phyloP scores from a whole-genome alignment of 2,797 vertebrate genomes.

The Enoplosus armatus region DNA sequence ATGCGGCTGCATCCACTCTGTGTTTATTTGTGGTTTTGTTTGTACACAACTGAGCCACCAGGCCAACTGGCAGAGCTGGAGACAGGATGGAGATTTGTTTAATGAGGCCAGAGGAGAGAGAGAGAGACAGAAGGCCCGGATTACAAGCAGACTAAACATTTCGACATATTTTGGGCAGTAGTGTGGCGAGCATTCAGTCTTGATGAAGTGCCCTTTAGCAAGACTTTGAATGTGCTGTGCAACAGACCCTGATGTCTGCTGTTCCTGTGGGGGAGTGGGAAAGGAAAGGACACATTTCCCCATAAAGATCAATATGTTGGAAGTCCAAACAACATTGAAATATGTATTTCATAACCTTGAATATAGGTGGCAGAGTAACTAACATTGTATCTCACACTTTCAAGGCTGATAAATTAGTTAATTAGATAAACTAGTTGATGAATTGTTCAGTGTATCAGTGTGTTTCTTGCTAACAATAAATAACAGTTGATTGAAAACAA shows the following conservation, averaged over 20 bases:
- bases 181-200: slow-evolving; percentile 51
- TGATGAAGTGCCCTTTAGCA: slow-evolving; percentile 15
- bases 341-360: background rate
- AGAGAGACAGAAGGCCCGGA: slow-evolving; percentile 59
- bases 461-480: background rate
- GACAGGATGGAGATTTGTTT: slow-evolving; percentile 71
- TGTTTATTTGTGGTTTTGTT: slow-evolving; percentile 70
- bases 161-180: slow-evolving; percentile 56
- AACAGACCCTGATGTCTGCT: slow-evolving; percentile 4
- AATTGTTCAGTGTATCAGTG: background rate
- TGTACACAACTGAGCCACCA: slow-evolving; percentile 66
- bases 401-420: background rate
- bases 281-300: background rate
- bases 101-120: slow-evolving; percentile 61
- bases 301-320: accelerated
- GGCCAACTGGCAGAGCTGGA: slow-evolving; percentile 66
- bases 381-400: background rate
- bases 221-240: slow-evolving; percentile 1
- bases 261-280: background rate
- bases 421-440: no score
- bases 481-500: no score
- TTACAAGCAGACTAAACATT: slow-evolving; percentile 70
- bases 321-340: background rate
- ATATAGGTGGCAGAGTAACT: background rate
- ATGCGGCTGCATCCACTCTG: slow-evolving; percentile 49